phyloP scores from a whole-genome alignment of 2,888 invertebrate genomes.

The Malacosoma neustria region DNA sequence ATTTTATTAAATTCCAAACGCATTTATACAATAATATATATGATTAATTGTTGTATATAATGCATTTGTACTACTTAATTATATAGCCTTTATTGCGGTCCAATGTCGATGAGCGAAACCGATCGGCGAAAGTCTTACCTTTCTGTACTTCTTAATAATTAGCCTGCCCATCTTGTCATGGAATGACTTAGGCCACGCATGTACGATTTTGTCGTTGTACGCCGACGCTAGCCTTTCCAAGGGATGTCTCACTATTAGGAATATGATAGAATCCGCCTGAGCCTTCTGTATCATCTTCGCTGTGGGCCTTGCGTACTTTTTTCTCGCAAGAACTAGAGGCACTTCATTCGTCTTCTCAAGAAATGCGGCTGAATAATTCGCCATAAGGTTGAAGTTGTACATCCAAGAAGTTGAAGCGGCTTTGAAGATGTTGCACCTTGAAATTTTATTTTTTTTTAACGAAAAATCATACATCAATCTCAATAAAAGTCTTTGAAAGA shows the following conservation, averaged over 20 bases:
- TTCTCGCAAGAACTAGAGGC: slow-evolving; percentile 84
- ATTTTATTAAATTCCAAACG: too few relatives aligned
- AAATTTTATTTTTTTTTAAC: background rate
- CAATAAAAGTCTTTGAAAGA: slow-evolving; percentile 1
- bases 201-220: slow-evolving; percentile 89
- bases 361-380: slow-evolving; percentile 86
- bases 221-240: slow-evolving; percentile 86
- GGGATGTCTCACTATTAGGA: slow-evolving; percentile 88
- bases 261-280: slow-evolving; percentile 84
- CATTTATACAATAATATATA: background rate
- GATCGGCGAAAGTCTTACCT: slow-evolving; percentile 61
- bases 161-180: slow-evolving; percentile 86
- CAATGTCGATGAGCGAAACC: too few relatives aligned
- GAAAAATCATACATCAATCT: too few relatives aligned
- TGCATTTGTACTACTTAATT: too few relatives aligned
- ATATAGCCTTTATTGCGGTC: too few relatives aligned
- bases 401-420: slow-evolving; percentile 94
- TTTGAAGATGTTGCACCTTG: slow-evolving; percentile 86
- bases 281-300: slow-evolving; percentile 82
- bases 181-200: slow-evolving; percentile 86
- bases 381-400: slow-evolving; percentile 91
- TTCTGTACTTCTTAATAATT: slow-evolving; percentile 84
- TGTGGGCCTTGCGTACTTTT: slow-evolving; percentile 85
- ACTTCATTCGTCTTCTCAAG: slow-evolving; percentile 85
- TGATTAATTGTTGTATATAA: too few relatives aligned